Evolutionary conservation across 2,888 invertebrate genomes (phyloP), one percentile per base, ranked within the genome.

Genomic region (Tortricodes alternella): DNA sequence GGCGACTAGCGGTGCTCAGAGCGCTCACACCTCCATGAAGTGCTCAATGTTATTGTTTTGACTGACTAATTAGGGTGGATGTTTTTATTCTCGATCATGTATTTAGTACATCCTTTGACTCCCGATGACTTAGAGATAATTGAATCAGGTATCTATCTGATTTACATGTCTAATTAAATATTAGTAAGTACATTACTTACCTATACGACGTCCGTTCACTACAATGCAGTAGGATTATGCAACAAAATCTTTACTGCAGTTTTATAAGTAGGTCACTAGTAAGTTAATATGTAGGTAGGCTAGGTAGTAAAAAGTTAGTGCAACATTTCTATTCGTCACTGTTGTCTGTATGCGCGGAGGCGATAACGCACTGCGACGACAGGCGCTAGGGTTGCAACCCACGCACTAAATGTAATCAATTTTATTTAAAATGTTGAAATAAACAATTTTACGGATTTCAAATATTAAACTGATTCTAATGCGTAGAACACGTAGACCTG

Each of bases 1-100:
- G 82, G 76, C 86, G 85, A 77, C 80, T 88, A 87, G 88, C 88
- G 85, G 88, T 86, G 85, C 78, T 84, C 85, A 78, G 86, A 86
- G 83, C 78, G 78, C 80, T 87, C 83, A 83, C 88, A 89, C 88
- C 88, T 88, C 71, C 68, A 76, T 84, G 77, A 78, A 79, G 78
- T 82, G 83, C 74, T 77, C 79, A 70, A 72, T 80, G 79, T 83
- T 83, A 83, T 88, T 87, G 83, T 87, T 87, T 83, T 81, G 80
- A 74, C 71, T 80, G 78, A 82, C 83, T 88, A 85, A 88, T 88
- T 85, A 80, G 77, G 71, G 78, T 71, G 69, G 70, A 73, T 75
- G 74, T 75, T 72, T 71, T 73, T 69, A 67, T 71, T 60, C 62
- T 60, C 8, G n/a, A 43, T n/a, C n/a, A n/a, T n/a, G n/a, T n/a